These are phyloP conservation scores for Copsychus sechellarum DNA, from an alignment of 2,113 vertebrate genomes.

Conservation along the genomic window DNA sequence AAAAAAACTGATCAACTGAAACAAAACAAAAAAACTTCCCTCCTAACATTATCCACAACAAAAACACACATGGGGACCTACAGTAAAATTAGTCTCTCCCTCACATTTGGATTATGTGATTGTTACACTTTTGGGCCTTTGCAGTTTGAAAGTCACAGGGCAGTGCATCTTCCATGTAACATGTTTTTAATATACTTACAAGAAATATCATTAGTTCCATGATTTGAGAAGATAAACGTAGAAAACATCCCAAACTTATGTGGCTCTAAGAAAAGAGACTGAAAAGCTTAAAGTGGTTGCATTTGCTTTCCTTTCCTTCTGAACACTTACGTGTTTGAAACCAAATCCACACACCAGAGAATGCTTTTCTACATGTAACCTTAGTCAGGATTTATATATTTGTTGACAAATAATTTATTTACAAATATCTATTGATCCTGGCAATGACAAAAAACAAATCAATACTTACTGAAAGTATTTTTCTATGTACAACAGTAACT, in stretches of 20 bases:
- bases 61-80: fast-evolving
- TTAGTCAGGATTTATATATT: not conserved
- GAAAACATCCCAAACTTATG: not conserved
- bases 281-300: not conserved
- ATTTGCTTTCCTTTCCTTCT: not conserved
- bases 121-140: not conserved
- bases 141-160: not conserved
- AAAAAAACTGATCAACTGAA: not conserved
- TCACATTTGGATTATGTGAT: not conserved
- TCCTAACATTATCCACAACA: not conserved
- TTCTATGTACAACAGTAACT: not conserved
- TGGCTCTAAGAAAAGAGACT: not conserved
- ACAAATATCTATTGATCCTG: not conserved
- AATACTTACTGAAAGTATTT: not conserved
- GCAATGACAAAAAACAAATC: not conserved
- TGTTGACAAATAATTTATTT: not conserved
- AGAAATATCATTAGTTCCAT: not conserved
- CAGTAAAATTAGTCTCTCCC: not conserved
- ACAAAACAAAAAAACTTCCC: not conserved
- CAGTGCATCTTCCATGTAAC: not conserved
- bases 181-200: not conserved
- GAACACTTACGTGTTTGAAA: not conserved
- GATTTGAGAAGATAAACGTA: not conserved
- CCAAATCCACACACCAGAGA: not conserved
- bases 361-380: not conserved